Evolutionary conservation across 2,113 vertebrate genomes (phyloP), one percentile per base, ranked within the genome.

Genomic region (Podarcis cretensis): DNA sequence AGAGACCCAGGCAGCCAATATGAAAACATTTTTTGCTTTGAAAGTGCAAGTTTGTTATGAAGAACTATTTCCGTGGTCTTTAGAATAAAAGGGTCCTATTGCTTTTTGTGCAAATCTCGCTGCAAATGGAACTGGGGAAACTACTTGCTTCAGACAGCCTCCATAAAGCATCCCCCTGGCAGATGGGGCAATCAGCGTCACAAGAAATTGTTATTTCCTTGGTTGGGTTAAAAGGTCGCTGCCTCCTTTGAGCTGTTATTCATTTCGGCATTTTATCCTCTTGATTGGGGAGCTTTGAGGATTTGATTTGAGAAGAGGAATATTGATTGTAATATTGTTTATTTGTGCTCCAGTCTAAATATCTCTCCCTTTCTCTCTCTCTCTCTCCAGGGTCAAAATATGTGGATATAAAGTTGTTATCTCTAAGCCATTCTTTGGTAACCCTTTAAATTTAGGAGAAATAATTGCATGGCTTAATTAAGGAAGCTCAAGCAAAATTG

Each of bases 341-440:
- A 65, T 73, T 3, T 71, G 5, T 83, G 43, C n/a, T 65, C 82
- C 37, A 32, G 73, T 74, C 73, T 25, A 43, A 89, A 83, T 0
- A n/a, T 3, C 81, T 74, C 0, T 5, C 35, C 81, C 73, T 69
- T 69, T 57, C 35, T 0, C 68, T 25, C 59, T 43, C 59, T 43
- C 30, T 68, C 68, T 74, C 32, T 89, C 87, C 32, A 69, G 65
- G 57, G 4, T 86, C 74, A 84, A 71, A 14, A 0, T 23, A 89
- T 91, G 14, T 89, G 5, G 14, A 73, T 84, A 87, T 86, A 87
- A 86, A 92, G 86, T n/a, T 30, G 25, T 89, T 92, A 82, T 85
- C 66, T 65, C 2, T 77, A 14, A 82, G 5, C 71, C 0, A 68
- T 25, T 73, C 1, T 91, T 90, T 74, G 77, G 81, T 75, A 30